A percentile compares a stretch with the other conserved stretches of the same genome.
Conservation (phyloP, 2,113 vertebrate genomes). For the Elgaria multicarinata region DNA sequence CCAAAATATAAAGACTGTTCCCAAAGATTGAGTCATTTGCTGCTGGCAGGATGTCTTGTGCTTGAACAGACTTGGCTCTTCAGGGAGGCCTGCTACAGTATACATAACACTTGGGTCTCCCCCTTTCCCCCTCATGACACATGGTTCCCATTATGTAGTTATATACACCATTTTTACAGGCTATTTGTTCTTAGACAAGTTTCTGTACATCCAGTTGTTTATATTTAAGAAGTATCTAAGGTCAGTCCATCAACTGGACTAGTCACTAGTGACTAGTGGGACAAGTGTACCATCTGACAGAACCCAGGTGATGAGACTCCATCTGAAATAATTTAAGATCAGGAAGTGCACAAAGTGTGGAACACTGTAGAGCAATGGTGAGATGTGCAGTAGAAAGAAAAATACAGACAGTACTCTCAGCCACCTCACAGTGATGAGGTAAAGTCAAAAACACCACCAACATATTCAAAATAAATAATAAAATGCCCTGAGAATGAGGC, state of each 20-base stretch:
- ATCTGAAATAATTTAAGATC: not conserved
- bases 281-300: no score
- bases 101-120: fast-evolving
- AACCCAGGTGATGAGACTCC: not conserved
- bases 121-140: not conserved
- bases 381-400: no score
- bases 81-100: conserved; percentile 12
- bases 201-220: not conserved
- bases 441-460: no score
- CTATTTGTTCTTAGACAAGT: not conserved
- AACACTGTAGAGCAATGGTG: no score
- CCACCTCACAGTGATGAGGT: no score
- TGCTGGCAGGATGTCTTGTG: conserved; percentile 52
- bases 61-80: conserved; percentile 22
- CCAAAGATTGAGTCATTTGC: conserved; percentile 49
- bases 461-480: no score
- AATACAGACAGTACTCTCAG: no score
- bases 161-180: not conserved
- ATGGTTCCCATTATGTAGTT: not conserved
- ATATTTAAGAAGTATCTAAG: not conserved
- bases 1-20: conserved; percentile 23
- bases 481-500: no score
- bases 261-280: no score
- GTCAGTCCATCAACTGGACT: not conserved
- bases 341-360: no score